Base-by-base conservation (phyloP, 1,140 invertebrate genomes). In the Vanessa atalanta region DNA sequence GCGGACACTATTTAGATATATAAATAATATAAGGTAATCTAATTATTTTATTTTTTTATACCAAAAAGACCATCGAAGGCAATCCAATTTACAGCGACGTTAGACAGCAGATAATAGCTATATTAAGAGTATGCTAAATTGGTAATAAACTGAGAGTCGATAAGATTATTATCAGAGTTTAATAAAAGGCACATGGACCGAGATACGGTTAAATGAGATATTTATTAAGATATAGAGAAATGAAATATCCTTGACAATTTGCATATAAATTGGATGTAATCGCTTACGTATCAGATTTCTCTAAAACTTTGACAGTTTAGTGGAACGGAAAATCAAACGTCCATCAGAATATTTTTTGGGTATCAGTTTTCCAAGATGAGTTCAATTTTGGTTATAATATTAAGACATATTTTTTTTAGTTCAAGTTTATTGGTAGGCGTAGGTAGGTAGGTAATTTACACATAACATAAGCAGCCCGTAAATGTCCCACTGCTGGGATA, bases 51-150 rank as follows among this genome's bases (percentile, higher is more conserved):
- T 51, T 51, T 51, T 51, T 51, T 6, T n/a, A 51, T 51, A n/a
- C n/a, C n/a, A n/a, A 51, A 43, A 43, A 23, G n/a, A 31, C 9
- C 16, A 55, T 67, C 50, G 26, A 68, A 31, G 12, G 37, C 53
- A 57, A 69, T 69, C n/a, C n/a, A 23, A 69, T 69, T 69, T 57
- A 57, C 43, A 47, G 47, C 66, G 43, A n/a, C 66, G 12, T 37
- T n/a, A 66, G 65, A 23, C 15, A 53, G 53, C 66, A 8, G 37
- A 64, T 69, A 74, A 74, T 74, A 66, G 63, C 72, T 74, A 55
- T 69, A 74, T 74, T 74, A 74, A 74, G 23, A 74, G 31, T 68
- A 60, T 61, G 47, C 72, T 69, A 74, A 69, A 70, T 71, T 65
- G 61, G 57, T 68, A 61, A 74, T 74, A 69, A 74, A 74, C 31